phyloP scores from a whole-genome alignment of 2,888 invertebrate genomes.

The Aphodius granarius region DNA sequence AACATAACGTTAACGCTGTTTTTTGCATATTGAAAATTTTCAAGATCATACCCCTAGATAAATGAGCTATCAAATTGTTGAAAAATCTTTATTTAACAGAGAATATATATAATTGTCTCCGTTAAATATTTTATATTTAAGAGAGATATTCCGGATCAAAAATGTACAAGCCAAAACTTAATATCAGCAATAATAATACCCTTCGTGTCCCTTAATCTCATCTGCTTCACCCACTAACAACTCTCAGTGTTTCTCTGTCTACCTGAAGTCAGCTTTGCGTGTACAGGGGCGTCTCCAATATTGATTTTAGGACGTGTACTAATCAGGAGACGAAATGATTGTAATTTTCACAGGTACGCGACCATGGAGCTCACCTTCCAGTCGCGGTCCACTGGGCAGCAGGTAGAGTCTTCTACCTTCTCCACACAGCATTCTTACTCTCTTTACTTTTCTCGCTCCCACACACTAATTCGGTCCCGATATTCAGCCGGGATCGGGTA shows the following conservation, averaged over 20 bases:
- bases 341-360: constrained; percentile 46
- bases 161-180: too few relatives aligned
- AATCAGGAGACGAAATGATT: constrained; percentile 45
- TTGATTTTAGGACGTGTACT: constrained; percentile 41
- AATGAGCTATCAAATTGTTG: too few relatives aligned
- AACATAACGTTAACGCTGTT: too few relatives aligned
- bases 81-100: too few relatives aligned
- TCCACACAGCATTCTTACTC: constrained; percentile 26
- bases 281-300: constrained; percentile 18
- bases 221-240: not conserved
- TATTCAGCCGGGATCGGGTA: not conserved
- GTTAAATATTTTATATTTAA: too few relatives aligned
- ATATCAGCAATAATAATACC: not conserved
- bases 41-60: too few relatives aligned
- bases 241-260: not conserved
- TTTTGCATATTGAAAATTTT: too few relatives aligned
- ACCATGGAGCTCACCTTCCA: not conserved
- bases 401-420: constrained; percentile 29
- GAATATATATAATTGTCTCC: too few relatives aligned
- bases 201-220: not conserved
- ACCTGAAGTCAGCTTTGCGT: not conserved
- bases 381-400: constrained; percentile 31
- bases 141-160: too few relatives aligned
- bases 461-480: constrained; percentile 27
- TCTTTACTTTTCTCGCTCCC: constrained; percentile 15